Conservation (phyloP, 2,888 invertebrate genomes). For the Calliscelio sp. region DNA sequence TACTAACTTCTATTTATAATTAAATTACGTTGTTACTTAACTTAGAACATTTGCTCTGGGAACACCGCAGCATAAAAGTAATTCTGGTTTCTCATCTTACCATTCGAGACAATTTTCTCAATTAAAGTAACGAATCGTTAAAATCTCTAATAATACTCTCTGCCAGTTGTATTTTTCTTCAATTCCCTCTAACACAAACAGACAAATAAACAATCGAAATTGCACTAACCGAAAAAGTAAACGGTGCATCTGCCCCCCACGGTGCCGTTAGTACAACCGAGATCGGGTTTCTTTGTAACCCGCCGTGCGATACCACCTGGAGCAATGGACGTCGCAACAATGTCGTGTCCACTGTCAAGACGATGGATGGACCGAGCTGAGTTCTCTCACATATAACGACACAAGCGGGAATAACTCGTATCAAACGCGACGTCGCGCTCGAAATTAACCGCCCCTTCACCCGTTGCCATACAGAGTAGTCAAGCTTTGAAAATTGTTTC, state of each 20-base stretch:
- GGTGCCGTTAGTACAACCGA: slow-evolving; percentile 36
- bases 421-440: slow-evolving; percentile 29
- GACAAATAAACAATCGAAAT: not conserved
- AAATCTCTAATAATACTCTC: slow-evolving; percentile 1
- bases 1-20: too few relatives aligned
- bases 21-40: too few relatives aligned
- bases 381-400: slow-evolving; percentile 36
- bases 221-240: slow-evolving; percentile 25
- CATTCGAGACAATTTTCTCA: not conserved
- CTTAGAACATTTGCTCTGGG: too few relatives aligned
- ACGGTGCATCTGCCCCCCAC: slow-evolving; percentile 4
- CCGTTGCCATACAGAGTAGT: too few relatives aligned
- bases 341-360: slow-evolving; percentile 59
- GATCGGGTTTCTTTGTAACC: slow-evolving; percentile 40
- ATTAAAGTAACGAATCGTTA: not conserved
- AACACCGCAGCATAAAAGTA: too few relatives aligned
- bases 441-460: slow-evolving; percentile 41
- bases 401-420: slow-evolving; percentile 55
- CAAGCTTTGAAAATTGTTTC: too few relatives aligned
- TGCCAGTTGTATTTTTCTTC: not conserved
- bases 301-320: slow-evolving; percentile 19
- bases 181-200: slow-evolving; percentile 6
- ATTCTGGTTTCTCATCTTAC: not conserved
- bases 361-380: slow-evolving; percentile 46
- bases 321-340: slow-evolving; percentile 44